Conservation (phyloP, 2,113 vertebrate genomes). For the Thermophis baileyi region DNA sequence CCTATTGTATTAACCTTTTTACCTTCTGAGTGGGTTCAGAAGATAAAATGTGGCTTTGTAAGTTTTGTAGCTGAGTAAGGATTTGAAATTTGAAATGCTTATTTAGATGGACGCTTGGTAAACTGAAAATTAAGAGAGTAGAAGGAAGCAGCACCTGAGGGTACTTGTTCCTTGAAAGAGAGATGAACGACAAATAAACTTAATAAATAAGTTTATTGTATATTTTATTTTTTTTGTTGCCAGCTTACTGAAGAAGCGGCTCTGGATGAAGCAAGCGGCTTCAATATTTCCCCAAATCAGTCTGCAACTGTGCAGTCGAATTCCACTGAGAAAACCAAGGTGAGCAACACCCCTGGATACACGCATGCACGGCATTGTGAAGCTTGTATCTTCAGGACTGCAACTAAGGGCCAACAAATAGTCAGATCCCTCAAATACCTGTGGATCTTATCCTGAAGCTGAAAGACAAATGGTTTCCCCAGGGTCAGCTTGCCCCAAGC, state of each 20-base stretch:
- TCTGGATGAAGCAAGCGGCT: slow-evolving; percentile 89
- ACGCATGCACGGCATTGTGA: background rate
- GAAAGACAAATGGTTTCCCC: background rate
- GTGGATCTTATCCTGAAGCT: background rate
- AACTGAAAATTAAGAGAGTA: background rate
- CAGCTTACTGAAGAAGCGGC: slow-evolving; percentile 89
- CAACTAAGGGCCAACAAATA: background rate
- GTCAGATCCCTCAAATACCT: background rate
- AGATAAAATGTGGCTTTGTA: background rate
- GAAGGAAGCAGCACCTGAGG: background rate
- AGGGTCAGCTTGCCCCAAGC: background rate
- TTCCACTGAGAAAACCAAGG: slow-evolving; percentile 47
- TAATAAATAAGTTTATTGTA: background rate
- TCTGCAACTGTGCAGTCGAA: slow-evolving; percentile 39
- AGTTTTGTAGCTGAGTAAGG: background rate
- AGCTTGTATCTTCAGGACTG: background rate
- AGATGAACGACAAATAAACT: background rate
- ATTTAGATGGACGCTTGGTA: background rate
- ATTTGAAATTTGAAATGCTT: background rate
- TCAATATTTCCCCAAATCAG: slow-evolving; percentile 84
- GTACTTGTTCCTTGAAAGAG: background rate
- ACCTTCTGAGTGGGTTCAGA: background rate
- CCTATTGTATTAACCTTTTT: background rate
- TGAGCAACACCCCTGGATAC: slow-evolving; percentile 39
- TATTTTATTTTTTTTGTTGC: background rate